phyloP scores from a whole-genome alignment of 2,888 invertebrate species.

The Physocephala rufipes region DNA sequence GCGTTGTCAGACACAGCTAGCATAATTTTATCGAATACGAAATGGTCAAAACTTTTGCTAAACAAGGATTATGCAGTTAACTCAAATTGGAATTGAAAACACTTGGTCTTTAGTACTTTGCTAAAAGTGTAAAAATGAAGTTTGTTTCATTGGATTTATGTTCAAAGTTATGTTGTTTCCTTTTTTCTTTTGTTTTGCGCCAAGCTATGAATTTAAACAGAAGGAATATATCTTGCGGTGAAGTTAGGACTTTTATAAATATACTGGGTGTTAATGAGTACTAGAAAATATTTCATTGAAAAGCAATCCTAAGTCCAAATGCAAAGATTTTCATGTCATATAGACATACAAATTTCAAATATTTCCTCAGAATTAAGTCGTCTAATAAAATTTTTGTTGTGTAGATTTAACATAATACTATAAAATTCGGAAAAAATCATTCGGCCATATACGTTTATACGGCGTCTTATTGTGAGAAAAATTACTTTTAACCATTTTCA shows the following conservation, averaged over 20 bases:
- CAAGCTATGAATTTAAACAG: no score
- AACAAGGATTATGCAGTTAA: no score
- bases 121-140: no score
- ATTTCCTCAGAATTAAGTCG: constrained; percentile 42
- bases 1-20: background rate
- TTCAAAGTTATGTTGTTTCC: no score
- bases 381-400: constrained; percentile 38
- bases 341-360: constrained; percentile 39
- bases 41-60: no score
- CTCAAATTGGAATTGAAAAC: no score
- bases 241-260: background rate
- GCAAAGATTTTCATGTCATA: constrained; percentile 26
- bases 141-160: no score
- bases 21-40: constrained; percentile 3
- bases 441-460: constrained; percentile 8
- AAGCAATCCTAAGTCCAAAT: background rate
- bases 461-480: background rate
- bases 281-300: background rate
- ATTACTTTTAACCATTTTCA: constrained; percentile 1
- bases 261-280: background rate
- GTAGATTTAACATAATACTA: constrained; percentile 38
- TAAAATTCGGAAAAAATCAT: constrained; percentile 36
- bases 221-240: no score
- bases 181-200: no score
- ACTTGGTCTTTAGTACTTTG: no score